Conservation (phyloP, 1,140 invertebrate species). For the Aricia agestis region DNA sequence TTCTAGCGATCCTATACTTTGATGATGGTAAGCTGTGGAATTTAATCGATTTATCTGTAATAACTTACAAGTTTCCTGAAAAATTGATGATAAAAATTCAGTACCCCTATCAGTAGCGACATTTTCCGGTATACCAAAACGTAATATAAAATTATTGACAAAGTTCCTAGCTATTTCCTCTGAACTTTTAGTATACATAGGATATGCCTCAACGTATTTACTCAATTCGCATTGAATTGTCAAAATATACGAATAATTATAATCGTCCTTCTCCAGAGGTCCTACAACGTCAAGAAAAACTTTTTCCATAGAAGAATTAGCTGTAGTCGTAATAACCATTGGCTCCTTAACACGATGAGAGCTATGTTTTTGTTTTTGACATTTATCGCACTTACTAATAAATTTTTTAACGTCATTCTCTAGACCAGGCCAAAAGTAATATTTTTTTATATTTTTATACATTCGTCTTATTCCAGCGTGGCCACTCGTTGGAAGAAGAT, state of each 20-base stretch:
- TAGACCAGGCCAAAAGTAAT: constrained; percentile 28
- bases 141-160: constrained; percentile 34
- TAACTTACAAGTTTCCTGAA: constrained; percentile 29
- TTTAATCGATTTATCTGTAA: constrained; percentile 21
- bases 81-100: constrained; percentile 26
- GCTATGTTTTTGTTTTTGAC: constrained; percentile 30
- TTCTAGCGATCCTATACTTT: constrained; percentile 28
- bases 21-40: constrained; percentile 29
- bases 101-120: constrained; percentile 23
- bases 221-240: constrained; percentile 34
- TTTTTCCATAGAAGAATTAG: constrained; percentile 26
- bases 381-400: constrained; percentile 27
- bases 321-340: constrained; percentile 30
- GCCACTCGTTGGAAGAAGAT: constrained; percentile 30
- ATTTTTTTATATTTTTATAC: constrained; percentile 32
- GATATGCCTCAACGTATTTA: constrained; percentile 34
- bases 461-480: constrained; percentile 31
- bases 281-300: constrained; percentile 32
- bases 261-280: constrained; percentile 24
- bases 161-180: constrained; percentile 27
- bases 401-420: constrained; percentile 28
- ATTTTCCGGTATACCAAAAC: neutral
- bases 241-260: constrained; percentile 32
- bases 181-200: constrained; percentile 25
- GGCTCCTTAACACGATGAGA: constrained; percentile 22